Conservation (phyloP, 1,140 invertebrate species). For the Drosophila ambigua region DNA sequence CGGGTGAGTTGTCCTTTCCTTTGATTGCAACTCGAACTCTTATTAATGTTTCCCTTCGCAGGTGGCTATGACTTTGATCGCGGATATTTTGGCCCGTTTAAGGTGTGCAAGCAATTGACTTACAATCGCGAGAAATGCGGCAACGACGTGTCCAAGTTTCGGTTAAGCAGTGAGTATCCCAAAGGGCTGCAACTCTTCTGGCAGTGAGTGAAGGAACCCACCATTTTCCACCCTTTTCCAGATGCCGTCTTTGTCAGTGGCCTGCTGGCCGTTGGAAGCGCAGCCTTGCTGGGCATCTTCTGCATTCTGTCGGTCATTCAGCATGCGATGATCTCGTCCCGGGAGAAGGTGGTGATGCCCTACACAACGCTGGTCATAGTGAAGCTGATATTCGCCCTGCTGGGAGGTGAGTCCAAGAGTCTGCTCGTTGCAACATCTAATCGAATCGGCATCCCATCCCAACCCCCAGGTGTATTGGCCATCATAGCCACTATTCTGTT, state of each 20-base stretch:
- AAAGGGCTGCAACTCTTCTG: not conserved
- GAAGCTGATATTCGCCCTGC: conserved; percentile 90
- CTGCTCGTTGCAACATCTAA: not conserved
- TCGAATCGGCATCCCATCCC: not conserved
- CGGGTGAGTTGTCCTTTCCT: conserved; percentile 51
- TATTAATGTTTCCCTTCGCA: conserved; percentile 52
- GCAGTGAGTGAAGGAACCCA: no score
- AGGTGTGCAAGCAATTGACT: conserved; percentile 90
- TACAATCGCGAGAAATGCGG: conserved; percentile 93
- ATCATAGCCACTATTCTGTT: conserved; percentile 91
- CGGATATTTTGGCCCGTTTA: conserved; percentile 94
- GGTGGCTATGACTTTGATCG: conserved; percentile 85
- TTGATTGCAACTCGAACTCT: conserved; percentile 61
- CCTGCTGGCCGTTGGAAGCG: conserved; percentile 88
- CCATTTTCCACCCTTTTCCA: conserved; percentile 82
- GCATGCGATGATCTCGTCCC: conserved; percentile 92
- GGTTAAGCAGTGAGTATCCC: conserved; percentile 88
- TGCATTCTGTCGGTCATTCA: conserved; percentile 91
- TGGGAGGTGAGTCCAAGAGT: conserved; percentile 88
- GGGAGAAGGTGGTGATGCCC: conserved; percentile 90
- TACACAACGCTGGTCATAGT: conserved; percentile 90
- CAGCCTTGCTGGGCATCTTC: conserved; percentile 89
- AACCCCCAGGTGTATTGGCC: conserved; percentile 88
- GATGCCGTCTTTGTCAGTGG: conserved; percentile 92
- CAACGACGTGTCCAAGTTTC: conserved; percentile 90